Conservation (phyloP, 1,140 invertebrate genomes). For the Pectinophora gossypiella region DNA sequence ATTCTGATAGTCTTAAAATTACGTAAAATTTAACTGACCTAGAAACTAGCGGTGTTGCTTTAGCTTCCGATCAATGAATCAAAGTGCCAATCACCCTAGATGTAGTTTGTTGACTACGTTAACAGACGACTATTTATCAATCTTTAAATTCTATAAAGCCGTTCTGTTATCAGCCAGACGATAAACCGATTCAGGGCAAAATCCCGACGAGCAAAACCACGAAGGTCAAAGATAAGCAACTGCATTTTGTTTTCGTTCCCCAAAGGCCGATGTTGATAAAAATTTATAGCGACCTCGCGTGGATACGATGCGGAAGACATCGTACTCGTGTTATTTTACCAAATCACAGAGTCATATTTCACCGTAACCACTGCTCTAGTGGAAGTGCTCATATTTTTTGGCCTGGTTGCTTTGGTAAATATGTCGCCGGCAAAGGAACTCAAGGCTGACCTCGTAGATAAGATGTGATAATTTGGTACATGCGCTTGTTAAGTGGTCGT, state of each 20-base stretch:
- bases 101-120: too few species aligned
- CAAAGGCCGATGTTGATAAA: constrained; percentile 54
- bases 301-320: constrained; percentile 51
- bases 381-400: constrained; percentile 33
- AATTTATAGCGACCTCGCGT: constrained; percentile 43
- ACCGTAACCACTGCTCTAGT: background rate
- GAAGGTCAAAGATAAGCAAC: constrained; percentile 53
- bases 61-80: too few species aligned
- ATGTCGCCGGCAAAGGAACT: constrained; percentile 50
- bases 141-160: background rate
- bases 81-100: too few species aligned
- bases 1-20: too few species aligned
- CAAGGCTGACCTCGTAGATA: constrained; percentile 68
- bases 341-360: constrained; percentile 27
- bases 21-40: too few species aligned
- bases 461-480: constrained; percentile 54
- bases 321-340: constrained; percentile 35
- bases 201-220: constrained; percentile 32
- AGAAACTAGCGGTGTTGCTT: too few species aligned
- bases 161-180: constrained; percentile 1
- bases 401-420: constrained; percentile 43
- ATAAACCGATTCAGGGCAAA: background rate
- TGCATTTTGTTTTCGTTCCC: constrained; percentile 45
- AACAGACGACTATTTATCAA: too few species aligned
- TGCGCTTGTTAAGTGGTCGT: constrained; percentile 27